These are phyloP conservation scores for Patella vulgata DNA, from an alignment of 1,140 invertebrate genomes.

Conservation along the genomic window DNA sequence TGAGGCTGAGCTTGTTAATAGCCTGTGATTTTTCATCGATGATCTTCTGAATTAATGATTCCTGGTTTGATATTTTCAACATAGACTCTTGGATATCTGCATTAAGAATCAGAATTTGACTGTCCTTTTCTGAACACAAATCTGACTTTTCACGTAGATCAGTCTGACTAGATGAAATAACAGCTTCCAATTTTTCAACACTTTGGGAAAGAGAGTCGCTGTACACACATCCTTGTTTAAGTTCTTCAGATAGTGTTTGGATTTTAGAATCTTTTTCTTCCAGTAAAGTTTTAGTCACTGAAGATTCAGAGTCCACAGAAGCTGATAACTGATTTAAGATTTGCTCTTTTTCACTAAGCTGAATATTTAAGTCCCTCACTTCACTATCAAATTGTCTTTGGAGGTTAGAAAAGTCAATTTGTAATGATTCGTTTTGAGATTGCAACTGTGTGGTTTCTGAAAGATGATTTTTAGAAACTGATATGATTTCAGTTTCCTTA, in stretches of 20 bases:
- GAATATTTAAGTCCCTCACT: slow-evolving; percentile 10
- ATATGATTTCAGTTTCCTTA: background rate
- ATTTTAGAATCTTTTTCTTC: slow-evolving; percentile 24
- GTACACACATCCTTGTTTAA: slow-evolving; percentile 1
- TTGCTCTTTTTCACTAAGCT: slow-evolving; percentile 13
- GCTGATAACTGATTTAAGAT: slow-evolving; percentile 6
- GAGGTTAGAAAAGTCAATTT: no score
- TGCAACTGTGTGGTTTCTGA: background rate
- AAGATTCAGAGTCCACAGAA: slow-evolving; percentile 12
- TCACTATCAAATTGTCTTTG: background rate
- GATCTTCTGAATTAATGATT: slow-evolving; percentile 20
- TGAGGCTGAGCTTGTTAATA: slow-evolving; percentile 5
- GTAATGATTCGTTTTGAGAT: no score
- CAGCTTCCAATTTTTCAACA: slow-evolving; percentile 5
- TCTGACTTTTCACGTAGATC: background rate
- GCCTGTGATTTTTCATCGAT: slow-evolving; percentile 16
- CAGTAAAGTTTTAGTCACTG: slow-evolving; percentile 11
- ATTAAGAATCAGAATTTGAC: slow-evolving; percentile 17
- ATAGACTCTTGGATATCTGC: slow-evolving; percentile 25
- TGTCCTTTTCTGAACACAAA: slow-evolving; percentile 11
- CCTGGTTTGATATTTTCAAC: slow-evolving; percentile 8
- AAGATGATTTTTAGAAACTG: background rate
- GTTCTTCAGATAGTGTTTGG: slow-evolving; percentile 5
- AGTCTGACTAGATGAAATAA: background rate
- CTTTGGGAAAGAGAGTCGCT: background rate